Conservation (phyloP, 1,140 invertebrate genomes). For the Bombyx mandarina region DNA sequence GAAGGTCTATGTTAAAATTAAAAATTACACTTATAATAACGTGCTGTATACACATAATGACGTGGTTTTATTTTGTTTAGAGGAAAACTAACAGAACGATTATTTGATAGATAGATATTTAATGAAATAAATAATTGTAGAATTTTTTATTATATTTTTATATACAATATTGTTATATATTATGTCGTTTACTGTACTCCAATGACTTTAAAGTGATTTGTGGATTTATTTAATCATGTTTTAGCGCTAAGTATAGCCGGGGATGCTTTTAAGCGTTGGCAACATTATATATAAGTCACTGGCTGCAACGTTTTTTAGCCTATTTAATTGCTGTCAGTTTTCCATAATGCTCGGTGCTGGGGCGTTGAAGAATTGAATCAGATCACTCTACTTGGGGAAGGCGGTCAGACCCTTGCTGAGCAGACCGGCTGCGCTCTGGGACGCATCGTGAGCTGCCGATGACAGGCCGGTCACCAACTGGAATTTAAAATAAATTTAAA, state of each 20-base stretch:
- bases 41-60: too few species aligned
- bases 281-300: too few species aligned
- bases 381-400: slow-evolving; percentile 44
- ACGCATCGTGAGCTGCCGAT: slow-evolving; percentile 47
- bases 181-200: neutral
- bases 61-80: too few species aligned
- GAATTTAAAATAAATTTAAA: too few species aligned
- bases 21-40: too few species aligned
- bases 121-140: neutral
- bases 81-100: neutral
- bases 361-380: slow-evolving; percentile 1
- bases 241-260: too few species aligned
- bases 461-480: slow-evolving; percentile 54
- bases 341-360: slow-evolving; percentile 6
- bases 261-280: too few species aligned
- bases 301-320: too few species aligned
- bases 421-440: slow-evolving; percentile 48
- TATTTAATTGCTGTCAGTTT: slow-evolving; percentile 18
- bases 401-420: slow-evolving; percentile 56
- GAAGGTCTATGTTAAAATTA: too few species aligned
- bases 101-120: neutral
- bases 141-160: neutral
- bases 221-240: too few species aligned
- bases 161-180: neutral
- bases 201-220: too few species aligned